Percentiles rank a stretch among this genome's conserved stretches.
These are phyloP conservation scores for Rosalia funebris DNA, from an alignment of 2,888 invertebrate species.

Conservation along the genomic window DNA sequence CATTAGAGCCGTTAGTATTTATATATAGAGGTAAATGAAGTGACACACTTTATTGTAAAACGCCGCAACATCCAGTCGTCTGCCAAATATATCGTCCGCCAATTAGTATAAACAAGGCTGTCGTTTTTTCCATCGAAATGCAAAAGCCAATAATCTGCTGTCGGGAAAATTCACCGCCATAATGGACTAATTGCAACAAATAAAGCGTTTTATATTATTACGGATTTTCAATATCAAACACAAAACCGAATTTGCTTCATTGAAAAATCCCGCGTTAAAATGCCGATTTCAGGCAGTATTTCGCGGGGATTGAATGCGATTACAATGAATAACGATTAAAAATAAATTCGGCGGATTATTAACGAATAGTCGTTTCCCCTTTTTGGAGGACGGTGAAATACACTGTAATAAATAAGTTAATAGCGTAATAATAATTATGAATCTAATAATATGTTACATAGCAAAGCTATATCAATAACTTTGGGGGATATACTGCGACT, in stretches of 20 bases:
- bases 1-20: too few relatives aligned
- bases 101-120: not conserved
- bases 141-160: conserved; percentile 15
- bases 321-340: not conserved
- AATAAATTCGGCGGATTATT: not conserved
- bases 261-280: not conserved
- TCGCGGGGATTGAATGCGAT: not conserved
- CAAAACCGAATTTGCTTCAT: not conserved
- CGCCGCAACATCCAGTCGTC: too few relatives aligned
- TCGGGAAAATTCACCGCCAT: not conserved
- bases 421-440: too few relatives aligned
- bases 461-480: too few relatives aligned
- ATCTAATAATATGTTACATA: too few relatives aligned
- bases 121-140: not conserved
- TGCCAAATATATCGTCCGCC: too few relatives aligned
- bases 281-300: not conserved
- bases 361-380: too few relatives aligned
- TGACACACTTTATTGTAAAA: too few relatives aligned
- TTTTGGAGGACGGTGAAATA: too few relatives aligned
- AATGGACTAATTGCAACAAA: conserved; percentile 7
- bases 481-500: too few relatives aligned
- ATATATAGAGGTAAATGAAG: too few relatives aligned
- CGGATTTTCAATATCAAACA: not conserved
- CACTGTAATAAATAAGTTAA: too few relatives aligned
- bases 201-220: conserved; percentile 11